Evolutionary conservation across 2,797 vertebrate genomes (phyloP), one percentile per base, ranked within the genome.

Genomic region (Arrhamphus sclerolepis): DNA sequence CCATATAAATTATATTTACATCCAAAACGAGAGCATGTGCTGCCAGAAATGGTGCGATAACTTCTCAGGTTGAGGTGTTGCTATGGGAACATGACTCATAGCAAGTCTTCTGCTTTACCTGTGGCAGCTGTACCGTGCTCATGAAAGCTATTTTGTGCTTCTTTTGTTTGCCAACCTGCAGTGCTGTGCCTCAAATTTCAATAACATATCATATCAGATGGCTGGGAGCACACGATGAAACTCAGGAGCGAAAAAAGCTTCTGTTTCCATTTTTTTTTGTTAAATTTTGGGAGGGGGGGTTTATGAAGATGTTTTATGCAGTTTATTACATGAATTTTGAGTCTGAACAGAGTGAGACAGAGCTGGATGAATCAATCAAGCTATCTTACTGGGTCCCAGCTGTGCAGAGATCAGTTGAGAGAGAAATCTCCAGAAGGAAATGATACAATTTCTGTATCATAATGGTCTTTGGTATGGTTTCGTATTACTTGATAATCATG

Each of bases 21-120:
- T 87, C 84, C 75, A 72, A 74, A 24, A 55, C 1, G 42, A 83
- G 67, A 64, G 64, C 73, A 31, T 64, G 80, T 21, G 59, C 67
- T 78, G 75, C 81, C 73, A 83, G 77, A 85, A 87, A 86, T 87
- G 82, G 68, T 75, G 79, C 39, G 86, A 90, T 88, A 88, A 80
- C 84, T 84, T 76, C 84, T 78, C 75, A 46, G 80, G 66, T 75
- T 75, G 47, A 60, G 75, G 49, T 13, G 89, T 92, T 92, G 86
- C 92, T 81, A 92, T 92, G 89, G 90, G 71, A 86, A 92, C 85
- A 42, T 92, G 90, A 93, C 89, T 92, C 92, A 92, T 87, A 87
- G 59, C 80, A 82, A 70, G 86, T 89, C 84, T 80, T 87, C 77
- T 66, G 80, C 84, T 80, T 60, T 86, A 90, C 90, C 87, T 90